Evolutionary conservation across 2,888 invertebrate species (phyloP), one percentile per base, ranked within the genome.

Genomic region (Apotomis betuletana): DNA sequence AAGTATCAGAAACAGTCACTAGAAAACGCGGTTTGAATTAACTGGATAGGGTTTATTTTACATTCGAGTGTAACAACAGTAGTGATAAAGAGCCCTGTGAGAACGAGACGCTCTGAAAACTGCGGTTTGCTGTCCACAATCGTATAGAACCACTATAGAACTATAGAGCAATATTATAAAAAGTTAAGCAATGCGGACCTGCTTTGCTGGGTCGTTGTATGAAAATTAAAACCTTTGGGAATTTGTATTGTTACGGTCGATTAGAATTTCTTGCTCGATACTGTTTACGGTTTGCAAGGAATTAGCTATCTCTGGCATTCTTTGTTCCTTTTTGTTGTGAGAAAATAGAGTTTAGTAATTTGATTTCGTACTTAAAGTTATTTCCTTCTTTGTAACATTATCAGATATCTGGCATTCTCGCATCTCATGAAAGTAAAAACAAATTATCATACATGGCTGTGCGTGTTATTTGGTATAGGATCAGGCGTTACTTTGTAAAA

Each of bases 71-170:
- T 49, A 55, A 57, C 58, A 67, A 72, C 61, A 61, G 63, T 71
- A 71, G 68, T 61, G 81, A 78, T 81, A 80, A 76, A 67, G 78
- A 81, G 75, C 74, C 74, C 80, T 86, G 87, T 88, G 87, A 85
- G 88, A 88, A 88, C 80, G 85, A 82, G 80, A 80, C 83, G 87
- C 85, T 85, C 86, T 86, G 82, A 83, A 87, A 84, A 85, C 81
- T 76, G 75, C 80, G 77, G 80, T 79, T 84, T 81, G 77, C 77
- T 79, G 81, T 81, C 78, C 79, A 75, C 73, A 76, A 55, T 60
- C 75, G 71, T 79, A 76, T 76, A 44, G 27, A 27, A 27, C 27
- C 27, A 27, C 2, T 27, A 2, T 27, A 27, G 2, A 27, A 27
- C 27, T 27, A 27, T 27, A 69, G 71, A 69, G 72, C 54, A 67